phyloP scores from a whole-genome alignment of 2,888 invertebrate species.

The Leptopilina syphax region DNA sequence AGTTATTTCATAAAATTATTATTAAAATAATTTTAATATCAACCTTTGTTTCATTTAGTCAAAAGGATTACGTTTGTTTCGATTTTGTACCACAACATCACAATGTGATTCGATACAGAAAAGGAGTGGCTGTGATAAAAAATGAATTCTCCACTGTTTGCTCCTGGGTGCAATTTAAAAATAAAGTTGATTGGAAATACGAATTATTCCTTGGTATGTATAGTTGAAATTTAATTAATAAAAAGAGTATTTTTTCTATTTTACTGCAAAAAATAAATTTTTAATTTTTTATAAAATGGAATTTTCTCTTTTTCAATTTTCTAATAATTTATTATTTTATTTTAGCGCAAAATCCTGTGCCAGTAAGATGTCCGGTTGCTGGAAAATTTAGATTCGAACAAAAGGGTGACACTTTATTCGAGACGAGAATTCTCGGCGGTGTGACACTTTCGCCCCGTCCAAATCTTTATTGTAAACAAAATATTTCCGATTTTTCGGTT shows the following conservation, averaged over 20 bases:
- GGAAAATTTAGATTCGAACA: constrained; percentile 98
- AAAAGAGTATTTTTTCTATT: not conserved
- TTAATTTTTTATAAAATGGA: no score
- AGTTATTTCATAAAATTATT: constrained; percentile 17
- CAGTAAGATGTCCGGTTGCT: constrained; percentile 96
- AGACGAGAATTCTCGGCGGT: constrained; percentile 96
- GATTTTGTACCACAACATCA: constrained; percentile 97
- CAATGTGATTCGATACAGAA: constrained; percentile 94
- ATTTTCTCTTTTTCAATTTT: no score
- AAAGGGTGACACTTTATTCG: constrained; percentile 92
- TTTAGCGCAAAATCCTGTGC: constrained; percentile 89
- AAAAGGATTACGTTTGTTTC: constrained; percentile 98
- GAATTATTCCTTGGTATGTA: constrained; percentile 84
- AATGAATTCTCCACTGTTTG: constrained; percentile 95
- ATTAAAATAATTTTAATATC: no score
- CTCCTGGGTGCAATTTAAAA: constrained; percentile 95
- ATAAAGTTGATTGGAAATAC: constrained; percentile 91
- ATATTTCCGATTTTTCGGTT: constrained; percentile 96
- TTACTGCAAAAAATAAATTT: not conserved
- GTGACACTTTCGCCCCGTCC: constrained; percentile 96
- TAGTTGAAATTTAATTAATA: not conserved
- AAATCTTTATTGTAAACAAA: constrained; percentile 93
- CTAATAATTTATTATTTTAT: constrained; percentile 40
- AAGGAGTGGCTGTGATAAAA: constrained; percentile 91
- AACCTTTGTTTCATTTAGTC: constrained; percentile 79